Evolutionary conservation across 1,140 invertebrate genomes (phyloP).

Genomic region (Ostrea edulis): DNA sequence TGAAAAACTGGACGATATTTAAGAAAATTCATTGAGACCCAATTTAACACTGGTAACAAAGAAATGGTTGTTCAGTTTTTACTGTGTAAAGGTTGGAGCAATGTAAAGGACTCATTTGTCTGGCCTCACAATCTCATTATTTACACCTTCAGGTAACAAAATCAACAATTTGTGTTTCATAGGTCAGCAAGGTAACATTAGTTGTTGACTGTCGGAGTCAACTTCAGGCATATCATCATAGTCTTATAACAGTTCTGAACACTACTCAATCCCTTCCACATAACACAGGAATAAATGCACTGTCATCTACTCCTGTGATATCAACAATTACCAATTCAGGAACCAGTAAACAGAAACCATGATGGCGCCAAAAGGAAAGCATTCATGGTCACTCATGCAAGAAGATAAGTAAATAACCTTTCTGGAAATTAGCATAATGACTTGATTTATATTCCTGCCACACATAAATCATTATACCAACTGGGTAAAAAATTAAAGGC

Average conservation of each 20-base stretch:
- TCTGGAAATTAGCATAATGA: constrained; percentile 24
- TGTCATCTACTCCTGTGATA: not conserved
- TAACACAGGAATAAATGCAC: not conserved
- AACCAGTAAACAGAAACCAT: not conserved
- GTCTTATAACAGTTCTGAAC: constrained; percentile 3
- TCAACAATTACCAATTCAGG: constrained; percentile 27
- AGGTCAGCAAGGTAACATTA: constrained; percentile 19
- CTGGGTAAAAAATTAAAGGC: not conserved
- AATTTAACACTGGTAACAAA: not conserved
- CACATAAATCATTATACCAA: not conserved
- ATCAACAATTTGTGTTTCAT: not conserved
- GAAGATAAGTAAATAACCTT: constrained; percentile 15
- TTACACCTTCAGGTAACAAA: constrained; percentile 22
- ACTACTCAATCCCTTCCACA: not conserved
- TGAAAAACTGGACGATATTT: not conserved
- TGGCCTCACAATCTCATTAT: not conserved
- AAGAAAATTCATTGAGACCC: not conserved
- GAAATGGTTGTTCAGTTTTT: constrained; percentile 9
- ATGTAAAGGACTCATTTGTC: not conserved
- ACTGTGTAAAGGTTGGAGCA: not conserved
- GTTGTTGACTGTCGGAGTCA: not conserved
- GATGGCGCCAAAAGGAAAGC: not conserved
- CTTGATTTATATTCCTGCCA: constrained; percentile 17
- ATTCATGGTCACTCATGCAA: constrained; percentile 21
- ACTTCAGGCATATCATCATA: constrained; percentile 1